phyloP scores from a whole-genome alignment of 2,797 vertebrate genomes.

The Euphonia xanthogaster region DNA sequence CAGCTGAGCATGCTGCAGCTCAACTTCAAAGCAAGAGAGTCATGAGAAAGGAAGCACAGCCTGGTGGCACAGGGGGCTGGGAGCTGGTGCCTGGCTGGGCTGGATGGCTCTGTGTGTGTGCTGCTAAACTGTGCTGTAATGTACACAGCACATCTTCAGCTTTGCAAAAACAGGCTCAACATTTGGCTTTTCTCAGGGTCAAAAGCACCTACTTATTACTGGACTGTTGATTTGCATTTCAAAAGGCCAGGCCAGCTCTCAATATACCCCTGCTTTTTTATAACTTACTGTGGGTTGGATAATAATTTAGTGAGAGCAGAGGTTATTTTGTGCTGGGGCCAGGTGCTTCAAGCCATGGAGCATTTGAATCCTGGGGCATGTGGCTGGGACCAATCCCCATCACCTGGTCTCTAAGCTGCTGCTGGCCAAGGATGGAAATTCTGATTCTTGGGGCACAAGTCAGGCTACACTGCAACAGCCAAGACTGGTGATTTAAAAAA shows the following conservation, averaged over 20 bases:
- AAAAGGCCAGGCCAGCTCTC: background rate
- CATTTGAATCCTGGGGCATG: background rate
- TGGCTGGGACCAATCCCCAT: background rate
- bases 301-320: background rate
- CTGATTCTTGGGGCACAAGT: background rate
- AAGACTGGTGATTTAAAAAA: background rate
- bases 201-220: background rate
- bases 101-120: background rate
- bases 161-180: background rate
- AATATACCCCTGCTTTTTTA: background rate
- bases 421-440: background rate
- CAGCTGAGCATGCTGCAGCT: constrained; percentile 61
- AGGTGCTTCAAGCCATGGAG: background rate
- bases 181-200: background rate
- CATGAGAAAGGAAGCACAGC: constrained; percentile 54
- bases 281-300: background rate
- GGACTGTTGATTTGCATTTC: background rate
- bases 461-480: background rate
- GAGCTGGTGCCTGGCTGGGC: constrained; percentile 1
- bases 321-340: background rate
- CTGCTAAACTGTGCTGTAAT: background rate
- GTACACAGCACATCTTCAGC: background rate
- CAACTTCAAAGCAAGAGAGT: constrained; percentile 49
- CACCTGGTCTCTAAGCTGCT: background rate
- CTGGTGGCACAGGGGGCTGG: background rate